Conservation (phyloP, 2,113 vertebrate species). For the Seriola aureovittata region DNA sequence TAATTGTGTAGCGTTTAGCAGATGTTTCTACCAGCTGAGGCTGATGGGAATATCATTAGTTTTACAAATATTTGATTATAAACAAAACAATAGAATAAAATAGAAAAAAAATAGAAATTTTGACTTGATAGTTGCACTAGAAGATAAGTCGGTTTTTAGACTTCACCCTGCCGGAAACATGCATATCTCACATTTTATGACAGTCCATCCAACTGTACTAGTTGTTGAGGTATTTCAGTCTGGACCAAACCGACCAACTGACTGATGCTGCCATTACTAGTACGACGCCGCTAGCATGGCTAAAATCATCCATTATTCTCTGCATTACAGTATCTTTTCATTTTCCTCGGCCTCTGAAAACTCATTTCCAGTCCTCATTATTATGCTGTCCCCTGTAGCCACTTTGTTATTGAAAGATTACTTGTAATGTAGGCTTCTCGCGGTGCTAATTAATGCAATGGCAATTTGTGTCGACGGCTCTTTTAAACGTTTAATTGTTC, state of each 20-base stretch:
- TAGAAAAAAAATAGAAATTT: neutral
- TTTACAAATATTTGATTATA: neutral
- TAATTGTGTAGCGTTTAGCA: neutral
- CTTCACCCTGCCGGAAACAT: neutral
- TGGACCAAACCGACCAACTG: constrained; percentile 2
- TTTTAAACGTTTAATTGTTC: constrained; percentile 73
- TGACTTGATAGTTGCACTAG: no score
- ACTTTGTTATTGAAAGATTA: constrained; percentile 64
- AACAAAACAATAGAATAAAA: neutral
- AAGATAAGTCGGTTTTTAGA: neutral
- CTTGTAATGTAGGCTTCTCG: constrained; percentile 56
- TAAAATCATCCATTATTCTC: constrained; percentile 55
- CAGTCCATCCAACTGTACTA: neutral
- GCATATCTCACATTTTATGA: neutral
- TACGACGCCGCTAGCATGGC: neutral
- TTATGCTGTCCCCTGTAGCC: constrained; percentile 60
- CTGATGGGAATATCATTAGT: neutral
- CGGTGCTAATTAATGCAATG: constrained; percentile 66
- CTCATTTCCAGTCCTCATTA: constrained; percentile 70
- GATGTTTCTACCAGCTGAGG: neutral
- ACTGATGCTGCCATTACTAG: neutral
- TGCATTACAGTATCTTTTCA: constrained; percentile 65
- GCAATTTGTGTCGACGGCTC: constrained; percentile 51
- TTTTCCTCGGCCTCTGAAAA: constrained; percentile 52
- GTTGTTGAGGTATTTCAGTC: constrained; percentile 11